Evolutionary conservation across 2,797 vertebrate genomes (phyloP), one percentile per base, ranked within the genome.

Genomic region (Mus spretus): DNA sequence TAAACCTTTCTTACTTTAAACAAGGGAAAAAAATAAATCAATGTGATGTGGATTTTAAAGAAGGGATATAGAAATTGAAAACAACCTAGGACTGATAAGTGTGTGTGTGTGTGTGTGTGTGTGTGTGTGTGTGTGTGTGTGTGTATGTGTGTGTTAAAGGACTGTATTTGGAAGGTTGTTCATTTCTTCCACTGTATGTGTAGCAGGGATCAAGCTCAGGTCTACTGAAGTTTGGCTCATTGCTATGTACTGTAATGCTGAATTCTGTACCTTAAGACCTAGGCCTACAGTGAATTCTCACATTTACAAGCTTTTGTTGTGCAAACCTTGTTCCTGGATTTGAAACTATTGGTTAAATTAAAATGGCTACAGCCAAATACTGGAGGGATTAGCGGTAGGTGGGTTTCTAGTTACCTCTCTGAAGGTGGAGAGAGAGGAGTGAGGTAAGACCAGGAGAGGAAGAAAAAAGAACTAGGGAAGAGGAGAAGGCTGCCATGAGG

Each of bases 21-120:
- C 31, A 86, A 55, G 17, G 47, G 37, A 67, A 67, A 65, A 44
- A 47, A 63, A 6, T 6, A 55, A 72, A 50, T 89, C n/a, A 91
- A 9, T 37, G 7, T 78, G 34, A 17, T 91, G 15, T 50, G 40
- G 77, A 63, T 59, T 89, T 93, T 82, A 47, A 86, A 87, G 34
- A 31, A 67, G 70, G 20, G n/a, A 81, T 81, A 67, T 77, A 90
- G 93, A 96, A 59, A 77, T 28, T 93, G 75, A 86, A 93, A 97
- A 85, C 55, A 44, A 72, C 26, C 5, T 81, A 50, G 75, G 19
- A 86, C 3, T 55, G 47, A 77, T 61, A 91, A 84, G 63, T 12
- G 8, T 74, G 19, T 40, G 70, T 22, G n/a, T 40, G 19, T 40
- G 70, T 34, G 47, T 40, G 26, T 59, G 6, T 40, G 37, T 72